Percentiles rank a stretch among this genome's conserved stretches.
Conservation (phyloP, 2,113 vertebrate species). For the Megaptera novaeangliae region DNA sequence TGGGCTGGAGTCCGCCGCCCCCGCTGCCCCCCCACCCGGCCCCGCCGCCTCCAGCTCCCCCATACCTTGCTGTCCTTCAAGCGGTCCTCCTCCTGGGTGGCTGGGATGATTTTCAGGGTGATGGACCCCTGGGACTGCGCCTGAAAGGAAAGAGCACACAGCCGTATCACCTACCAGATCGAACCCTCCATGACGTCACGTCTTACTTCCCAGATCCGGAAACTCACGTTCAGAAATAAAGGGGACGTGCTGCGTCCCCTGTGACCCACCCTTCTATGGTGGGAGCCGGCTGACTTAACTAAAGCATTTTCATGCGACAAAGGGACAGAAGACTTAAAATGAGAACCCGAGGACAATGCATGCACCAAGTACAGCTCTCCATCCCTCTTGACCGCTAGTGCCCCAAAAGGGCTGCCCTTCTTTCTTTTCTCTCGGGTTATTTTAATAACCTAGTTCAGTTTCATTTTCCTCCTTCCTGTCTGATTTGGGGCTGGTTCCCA, state of each 20-base stretch:
- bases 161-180: neutral
- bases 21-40: accelerated
- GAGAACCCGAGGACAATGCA: neutral
- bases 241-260: neutral
- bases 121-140: constrained; percentile 96
- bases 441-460: neutral
- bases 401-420: neutral
- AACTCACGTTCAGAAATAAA: neutral
- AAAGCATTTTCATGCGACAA: neutral
- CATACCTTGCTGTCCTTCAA: constrained; percentile 93
- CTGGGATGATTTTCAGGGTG: constrained; percentile 95
- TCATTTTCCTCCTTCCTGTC: neutral
- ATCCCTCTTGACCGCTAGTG: neutral
- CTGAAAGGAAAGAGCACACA: constrained; percentile 74
- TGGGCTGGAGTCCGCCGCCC: neutral
- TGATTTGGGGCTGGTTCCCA: neutral
- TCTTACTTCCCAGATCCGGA: neutral
- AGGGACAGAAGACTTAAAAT: neutral
- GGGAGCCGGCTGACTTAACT: neutral
- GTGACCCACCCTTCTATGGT: neutral
- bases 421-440: neutral
- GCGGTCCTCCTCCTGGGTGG: constrained; percentile 90
- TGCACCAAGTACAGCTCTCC: neutral
- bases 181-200: neutral
- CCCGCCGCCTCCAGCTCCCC: neutral